Conservation (phyloP, 1,140 invertebrate genomes). For the Galleria mellonella region DNA sequence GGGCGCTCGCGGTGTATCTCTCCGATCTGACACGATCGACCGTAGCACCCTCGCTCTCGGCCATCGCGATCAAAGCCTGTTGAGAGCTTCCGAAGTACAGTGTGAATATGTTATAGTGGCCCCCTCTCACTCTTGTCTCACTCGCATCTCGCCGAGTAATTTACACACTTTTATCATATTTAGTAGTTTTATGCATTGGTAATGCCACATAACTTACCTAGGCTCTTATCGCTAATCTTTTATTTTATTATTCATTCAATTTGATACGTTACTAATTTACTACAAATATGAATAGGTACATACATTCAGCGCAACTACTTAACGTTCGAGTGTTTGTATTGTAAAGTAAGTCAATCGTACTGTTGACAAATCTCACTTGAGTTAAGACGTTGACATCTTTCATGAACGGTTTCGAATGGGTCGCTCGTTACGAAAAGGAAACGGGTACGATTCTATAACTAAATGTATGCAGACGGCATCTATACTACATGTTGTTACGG, state of each 20-base stretch:
- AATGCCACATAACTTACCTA: conserved; percentile 8
- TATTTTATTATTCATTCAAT: background rate
- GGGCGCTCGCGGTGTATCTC: conserved; percentile 32
- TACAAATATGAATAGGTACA: background rate
- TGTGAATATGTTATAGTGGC: conserved; percentile 19
- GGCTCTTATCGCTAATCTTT: background rate
- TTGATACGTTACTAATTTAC: conserved; percentile 5
- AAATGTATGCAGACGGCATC: no score
- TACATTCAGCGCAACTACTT: background rate
- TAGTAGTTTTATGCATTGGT: conserved; percentile 22
- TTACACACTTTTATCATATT: conserved; percentile 18
- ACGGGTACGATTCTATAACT: background rate
- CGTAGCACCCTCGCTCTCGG: conserved; percentile 15
- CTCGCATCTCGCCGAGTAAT: conserved; percentile 10
- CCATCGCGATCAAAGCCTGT: conserved; percentile 28
- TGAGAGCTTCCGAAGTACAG: conserved; percentile 19
- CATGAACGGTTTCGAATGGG: background rate
- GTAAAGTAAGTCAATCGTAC: background rate
- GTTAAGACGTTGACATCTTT: conserved; percentile 3
- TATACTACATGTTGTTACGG: no score
- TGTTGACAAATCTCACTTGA: conserved; percentile 3
- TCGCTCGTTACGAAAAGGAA: background rate
- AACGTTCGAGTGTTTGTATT: conserved; percentile 1
- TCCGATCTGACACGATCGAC: conserved; percentile 33
- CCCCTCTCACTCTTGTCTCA: conserved; percentile 2